Conservation (phyloP, 2,797 vertebrate species). For the Lepus oiostolus region DNA sequence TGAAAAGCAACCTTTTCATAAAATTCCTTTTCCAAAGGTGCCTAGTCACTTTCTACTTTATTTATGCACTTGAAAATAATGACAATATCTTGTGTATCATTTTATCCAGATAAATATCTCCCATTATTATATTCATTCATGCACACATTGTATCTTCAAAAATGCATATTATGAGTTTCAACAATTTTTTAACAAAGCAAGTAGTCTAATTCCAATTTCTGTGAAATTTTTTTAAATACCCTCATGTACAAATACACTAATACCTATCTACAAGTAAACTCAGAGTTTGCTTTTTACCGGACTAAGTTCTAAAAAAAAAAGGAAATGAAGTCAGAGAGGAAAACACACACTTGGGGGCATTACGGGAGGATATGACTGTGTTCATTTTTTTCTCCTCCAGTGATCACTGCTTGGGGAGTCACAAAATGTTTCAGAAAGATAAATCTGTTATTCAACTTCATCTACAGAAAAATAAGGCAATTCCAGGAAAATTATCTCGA, state of each 20-base stretch:
- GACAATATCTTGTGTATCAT: not conserved
- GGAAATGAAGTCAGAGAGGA: not conserved
- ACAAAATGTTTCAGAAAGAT: slow-evolving; percentile 85
- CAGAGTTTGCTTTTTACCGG: not conserved
- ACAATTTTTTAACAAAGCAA: too few species aligned
- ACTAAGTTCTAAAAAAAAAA: slow-evolving; percentile 15
- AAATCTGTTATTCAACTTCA: slow-evolving; percentile 79
- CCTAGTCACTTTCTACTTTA: slow-evolving; percentile 51
- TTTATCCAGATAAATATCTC: not conserved
- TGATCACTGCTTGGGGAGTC: slow-evolving; percentile 82
- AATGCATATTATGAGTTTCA: too few species aligned
- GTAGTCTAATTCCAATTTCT: too few species aligned
- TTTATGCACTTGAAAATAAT: not conserved
- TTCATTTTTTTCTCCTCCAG: slow-evolving; percentile 69
- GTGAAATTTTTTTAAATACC: too few species aligned
- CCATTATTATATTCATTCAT: not conserved
- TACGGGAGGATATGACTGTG: not conserved
- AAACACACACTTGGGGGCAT: not conserved
- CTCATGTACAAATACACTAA: too few species aligned
- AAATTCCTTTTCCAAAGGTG: not conserved
- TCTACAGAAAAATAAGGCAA: slow-evolving; percentile 38
- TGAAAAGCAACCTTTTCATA: not conserved
- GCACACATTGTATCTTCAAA: not conserved
- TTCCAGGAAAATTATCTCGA: slow-evolving; percentile 79
- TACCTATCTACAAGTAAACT: not conserved